Evolutionary conservation across 1,140 invertebrate species (phyloP).

Genomic region (Nautilus pompilius): DNA sequence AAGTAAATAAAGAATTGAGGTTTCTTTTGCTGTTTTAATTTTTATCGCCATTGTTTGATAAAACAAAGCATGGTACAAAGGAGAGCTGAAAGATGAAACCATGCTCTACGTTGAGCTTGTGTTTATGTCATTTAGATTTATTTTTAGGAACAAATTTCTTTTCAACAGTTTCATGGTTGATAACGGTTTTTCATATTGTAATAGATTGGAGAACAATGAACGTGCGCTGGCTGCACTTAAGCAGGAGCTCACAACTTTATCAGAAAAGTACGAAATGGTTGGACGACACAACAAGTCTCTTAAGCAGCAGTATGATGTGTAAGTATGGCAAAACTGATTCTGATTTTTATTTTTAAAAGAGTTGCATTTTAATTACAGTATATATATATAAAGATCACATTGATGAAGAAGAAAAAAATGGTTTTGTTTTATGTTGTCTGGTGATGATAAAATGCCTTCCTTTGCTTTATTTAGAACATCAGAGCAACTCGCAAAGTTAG

Average conservation of each 20-base stretch:
- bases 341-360: no score
- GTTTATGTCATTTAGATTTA: no score
- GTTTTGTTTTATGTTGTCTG: no score
- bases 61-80: conserved; percentile 29
- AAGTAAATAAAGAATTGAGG: no score
- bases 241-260: conserved; percentile 40
- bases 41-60: conserved; percentile 8
- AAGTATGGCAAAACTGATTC: no score
- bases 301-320: conserved; percentile 48
- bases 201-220: conserved; percentile 26
- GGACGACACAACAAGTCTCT: conserved; percentile 45
- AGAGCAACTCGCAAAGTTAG: conserved; percentile 36
- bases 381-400: no score
- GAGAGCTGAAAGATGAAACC: conserved; percentile 36
- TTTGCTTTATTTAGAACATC: conserved; percentile 27
- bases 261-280: conserved; percentile 49
- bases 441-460: no score
- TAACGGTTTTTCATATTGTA: conserved; percentile 4
- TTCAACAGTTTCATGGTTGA: background rate
- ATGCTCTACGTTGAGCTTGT: no score
- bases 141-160: background rate
- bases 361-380: no score
- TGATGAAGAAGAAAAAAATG: no score
- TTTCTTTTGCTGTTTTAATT: no score
- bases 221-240: conserved; percentile 27